These are phyloP conservation scores for Thripadectes ignobilis DNA, from an alignment of 2,797 vertebrate species.

Conservation along the genomic window DNA sequence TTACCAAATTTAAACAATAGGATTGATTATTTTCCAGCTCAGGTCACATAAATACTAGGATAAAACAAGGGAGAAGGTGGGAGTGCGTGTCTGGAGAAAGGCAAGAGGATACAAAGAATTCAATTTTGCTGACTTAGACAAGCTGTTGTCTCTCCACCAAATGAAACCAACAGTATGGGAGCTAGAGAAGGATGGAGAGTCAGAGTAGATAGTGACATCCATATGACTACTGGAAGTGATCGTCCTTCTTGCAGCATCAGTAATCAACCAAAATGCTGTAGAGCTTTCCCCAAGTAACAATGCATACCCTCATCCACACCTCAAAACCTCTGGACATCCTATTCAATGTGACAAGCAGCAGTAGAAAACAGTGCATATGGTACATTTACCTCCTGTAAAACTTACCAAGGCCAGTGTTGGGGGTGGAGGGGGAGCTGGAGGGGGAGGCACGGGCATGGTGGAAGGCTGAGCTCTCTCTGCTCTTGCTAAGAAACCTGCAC, in stretches of 20 bases:
- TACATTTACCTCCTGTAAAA: not conserved
- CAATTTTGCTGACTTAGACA: not conserved
- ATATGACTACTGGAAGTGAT: not conserved
- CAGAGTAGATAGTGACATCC: not conserved
- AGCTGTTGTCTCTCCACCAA: not conserved
- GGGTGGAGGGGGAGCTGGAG: constrained; percentile 87
- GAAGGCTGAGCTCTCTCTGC: constrained; percentile 42
- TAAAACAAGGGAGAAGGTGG: not conserved
- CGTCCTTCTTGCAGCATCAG: not conserved
- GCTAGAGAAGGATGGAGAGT: not conserved
- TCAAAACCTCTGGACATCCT: not conserved
- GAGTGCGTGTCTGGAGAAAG: not conserved
- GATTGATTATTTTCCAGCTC: not conserved
- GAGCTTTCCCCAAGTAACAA: not conserved
- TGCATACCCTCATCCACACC: not conserved
- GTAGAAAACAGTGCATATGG: not conserved
- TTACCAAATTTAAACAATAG: not conserved
- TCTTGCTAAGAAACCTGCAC: constrained; percentile 68
- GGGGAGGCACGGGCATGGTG: constrained; percentile 91
- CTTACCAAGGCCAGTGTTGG: constrained; percentile 87
- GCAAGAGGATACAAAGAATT: not conserved
- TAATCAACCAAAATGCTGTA: not conserved
- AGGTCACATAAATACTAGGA: not conserved
- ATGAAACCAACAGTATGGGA: not conserved
- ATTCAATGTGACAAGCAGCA: not conserved